A percentile compares a stretch with the other conserved stretches of the same genome.
These are phyloP conservation scores for Forbesichthys papilliferus DNA, from an alignment of 2,113 vertebrate species.

Conservation along the genomic window DNA sequence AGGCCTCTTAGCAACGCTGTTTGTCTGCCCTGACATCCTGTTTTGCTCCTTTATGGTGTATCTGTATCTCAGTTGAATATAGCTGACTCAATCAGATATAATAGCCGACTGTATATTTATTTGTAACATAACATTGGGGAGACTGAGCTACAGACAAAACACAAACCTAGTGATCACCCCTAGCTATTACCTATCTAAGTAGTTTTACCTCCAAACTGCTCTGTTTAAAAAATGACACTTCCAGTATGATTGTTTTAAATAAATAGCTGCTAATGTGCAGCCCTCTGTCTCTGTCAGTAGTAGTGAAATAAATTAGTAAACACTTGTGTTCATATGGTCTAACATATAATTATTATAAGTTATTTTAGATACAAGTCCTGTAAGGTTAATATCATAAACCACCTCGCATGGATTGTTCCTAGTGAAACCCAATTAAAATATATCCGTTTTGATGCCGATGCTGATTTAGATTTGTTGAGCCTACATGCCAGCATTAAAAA, in stretches of 20 bases:
- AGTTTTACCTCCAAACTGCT: background rate
- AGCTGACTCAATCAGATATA: too few relatives aligned
- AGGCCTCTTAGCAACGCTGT: too few relatives aligned
- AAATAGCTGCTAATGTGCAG: constrained; percentile 8
- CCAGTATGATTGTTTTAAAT: background rate
- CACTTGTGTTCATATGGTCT: background rate
- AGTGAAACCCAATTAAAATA: too few relatives aligned
- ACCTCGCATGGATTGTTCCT: background rate
- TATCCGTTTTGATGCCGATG: background rate
- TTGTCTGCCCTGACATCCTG: too few relatives aligned
- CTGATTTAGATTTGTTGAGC: constrained; percentile 5
- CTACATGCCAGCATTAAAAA: constrained; percentile 40
- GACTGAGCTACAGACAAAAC: background rate
- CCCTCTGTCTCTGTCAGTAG: constrained; percentile 46
- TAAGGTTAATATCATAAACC: background rate
- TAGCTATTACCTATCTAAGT: background rate
- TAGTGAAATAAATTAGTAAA: background rate
- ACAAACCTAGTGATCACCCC: background rate
- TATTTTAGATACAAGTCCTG: too few relatives aligned
- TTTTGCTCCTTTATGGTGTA: too few relatives aligned
- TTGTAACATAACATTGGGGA: too few relatives aligned
- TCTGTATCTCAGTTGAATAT: too few relatives aligned
- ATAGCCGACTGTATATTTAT: too few relatives aligned
- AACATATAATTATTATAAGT: background rate
- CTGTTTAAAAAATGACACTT: background rate